Evolutionary conservation across 2,888 invertebrate genomes (phyloP).

Genomic region (Tribolium freemani): DNA sequence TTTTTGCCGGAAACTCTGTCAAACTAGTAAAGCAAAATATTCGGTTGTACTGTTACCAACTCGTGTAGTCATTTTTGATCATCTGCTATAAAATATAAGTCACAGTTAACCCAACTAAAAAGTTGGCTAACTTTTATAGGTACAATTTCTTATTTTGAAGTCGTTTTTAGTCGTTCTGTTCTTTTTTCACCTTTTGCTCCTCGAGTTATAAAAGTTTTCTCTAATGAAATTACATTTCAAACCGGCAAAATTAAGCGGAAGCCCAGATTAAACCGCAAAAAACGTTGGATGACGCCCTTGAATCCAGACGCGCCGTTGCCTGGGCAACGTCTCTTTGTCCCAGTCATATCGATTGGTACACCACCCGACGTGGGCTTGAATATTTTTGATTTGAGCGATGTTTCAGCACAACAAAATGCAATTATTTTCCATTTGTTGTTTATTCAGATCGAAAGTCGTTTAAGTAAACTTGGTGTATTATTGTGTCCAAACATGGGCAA

Average conservation of each 20-base stretch:
- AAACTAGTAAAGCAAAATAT: too few species aligned
- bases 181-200: not conserved
- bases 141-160: too few species aligned
- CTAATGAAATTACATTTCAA: not conserved
- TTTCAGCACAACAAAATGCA: not conserved
- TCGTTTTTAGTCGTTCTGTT: not conserved
- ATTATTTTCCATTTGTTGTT: not conserved
- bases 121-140: too few species aligned
- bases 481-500: constrained; percentile 48
- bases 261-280: constrained; percentile 2
- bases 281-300: constrained; percentile 31
- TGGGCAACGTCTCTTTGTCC: constrained; percentile 45
- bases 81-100: too few species aligned
- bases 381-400: not conserved
- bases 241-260: not conserved
- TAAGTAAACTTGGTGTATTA: constrained; percentile 15
- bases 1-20: too few species aligned
- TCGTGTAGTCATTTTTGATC: too few species aligned
- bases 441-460: not conserved
- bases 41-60: too few species aligned
- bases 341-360: constrained; percentile 48
- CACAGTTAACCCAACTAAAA: too few species aligned
- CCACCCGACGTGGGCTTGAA: not conserved
- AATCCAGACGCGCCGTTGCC: constrained; percentile 41
- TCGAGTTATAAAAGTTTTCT: too few species aligned